phyloP scores from a whole-genome alignment of 2,113 vertebrate species.

The Triplophysa rosa region DNA sequence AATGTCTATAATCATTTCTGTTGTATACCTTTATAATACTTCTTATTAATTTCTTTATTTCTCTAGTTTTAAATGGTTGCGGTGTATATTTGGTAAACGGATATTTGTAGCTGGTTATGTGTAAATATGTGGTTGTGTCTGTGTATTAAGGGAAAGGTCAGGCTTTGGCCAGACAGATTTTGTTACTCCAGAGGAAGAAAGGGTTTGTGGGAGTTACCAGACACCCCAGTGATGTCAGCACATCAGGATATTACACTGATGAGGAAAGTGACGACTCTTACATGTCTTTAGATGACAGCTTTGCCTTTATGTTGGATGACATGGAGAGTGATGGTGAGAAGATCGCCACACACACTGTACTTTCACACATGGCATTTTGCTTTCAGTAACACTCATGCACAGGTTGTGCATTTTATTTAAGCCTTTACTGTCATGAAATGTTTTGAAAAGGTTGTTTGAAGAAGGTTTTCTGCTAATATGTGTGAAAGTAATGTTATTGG shows the following conservation, averaged over 20 bases:
- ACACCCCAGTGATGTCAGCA: slow-evolving; percentile 64
- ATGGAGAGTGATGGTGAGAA: slow-evolving; percentile 86
- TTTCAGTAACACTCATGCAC: too few relatives aligned
- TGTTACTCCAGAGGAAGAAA: slow-evolving; percentile 77
- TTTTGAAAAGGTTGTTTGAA: too few relatives aligned
- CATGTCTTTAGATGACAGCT: slow-evolving; percentile 75
- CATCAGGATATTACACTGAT: slow-evolving; percentile 76
- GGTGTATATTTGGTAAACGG: too few relatives aligned
- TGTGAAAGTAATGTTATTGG: too few relatives aligned
- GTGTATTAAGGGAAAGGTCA: slow-evolving; percentile 76
- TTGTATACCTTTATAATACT: too few relatives aligned
- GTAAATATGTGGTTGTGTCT: slow-evolving; percentile 19
- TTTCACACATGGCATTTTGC: not conserved
- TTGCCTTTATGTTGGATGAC: slow-evolving; percentile 78
- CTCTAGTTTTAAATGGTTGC: too few relatives aligned
- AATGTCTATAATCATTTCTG: too few relatives aligned
- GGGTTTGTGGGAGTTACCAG: slow-evolving; percentile 59
- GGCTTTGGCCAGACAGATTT: slow-evolving; percentile 80
- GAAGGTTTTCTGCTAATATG: too few relatives aligned
- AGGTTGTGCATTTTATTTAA: too few relatives aligned
- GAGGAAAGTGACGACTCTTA: slow-evolving; percentile 82
- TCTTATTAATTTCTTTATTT: too few relatives aligned
- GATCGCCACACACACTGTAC: not conserved
- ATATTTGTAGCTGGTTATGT: not conserved
- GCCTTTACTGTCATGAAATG: too few relatives aligned